Percentiles rank a stretch among this genome's conserved stretches.
phyloP scores from a whole-genome alignment of 2,113 vertebrate species.

The Parus major region DNA sequence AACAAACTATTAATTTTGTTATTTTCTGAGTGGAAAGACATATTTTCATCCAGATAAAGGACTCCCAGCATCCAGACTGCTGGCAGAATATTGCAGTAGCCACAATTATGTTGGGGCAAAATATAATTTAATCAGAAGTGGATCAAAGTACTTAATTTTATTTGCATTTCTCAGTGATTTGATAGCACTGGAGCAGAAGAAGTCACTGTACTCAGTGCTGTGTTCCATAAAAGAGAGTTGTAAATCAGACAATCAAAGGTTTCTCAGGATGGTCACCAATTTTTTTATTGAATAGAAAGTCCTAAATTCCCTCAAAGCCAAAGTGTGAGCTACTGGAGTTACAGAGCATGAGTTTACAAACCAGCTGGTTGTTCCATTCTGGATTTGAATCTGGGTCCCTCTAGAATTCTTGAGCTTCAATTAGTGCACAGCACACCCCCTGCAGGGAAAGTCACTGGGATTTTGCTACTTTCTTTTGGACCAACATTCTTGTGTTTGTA shows the following conservation, averaged over 20 bases:
- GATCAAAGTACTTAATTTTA: background rate
- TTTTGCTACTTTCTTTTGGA: background rate
- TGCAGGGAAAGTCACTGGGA: background rate
- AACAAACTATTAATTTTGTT: background rate
- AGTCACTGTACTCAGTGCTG: background rate
- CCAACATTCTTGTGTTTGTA: background rate
- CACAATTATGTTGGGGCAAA: background rate
- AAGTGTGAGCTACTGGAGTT: background rate
- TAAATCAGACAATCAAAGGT: background rate
- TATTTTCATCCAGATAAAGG: background rate
- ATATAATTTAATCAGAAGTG: background rate
- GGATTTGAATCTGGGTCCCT: background rate
- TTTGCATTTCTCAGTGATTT: background rate
- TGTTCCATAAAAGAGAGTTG: background rate
- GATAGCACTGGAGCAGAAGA: background rate
- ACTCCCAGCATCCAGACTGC: background rate
- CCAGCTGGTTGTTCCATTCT: background rate
- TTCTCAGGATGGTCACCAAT: background rate
- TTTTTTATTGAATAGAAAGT: background rate
- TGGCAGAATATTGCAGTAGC: background rate
- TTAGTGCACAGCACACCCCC: background rate
- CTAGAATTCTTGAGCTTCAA: background rate
- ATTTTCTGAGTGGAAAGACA: background rate
- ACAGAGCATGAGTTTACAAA: background rate
- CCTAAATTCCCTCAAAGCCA: background rate